Percentiles rank a stretch among this genome's conserved stretches.
Conservation (phyloP, 2,113 vertebrate species). For the Epinephelus moara region DNA sequence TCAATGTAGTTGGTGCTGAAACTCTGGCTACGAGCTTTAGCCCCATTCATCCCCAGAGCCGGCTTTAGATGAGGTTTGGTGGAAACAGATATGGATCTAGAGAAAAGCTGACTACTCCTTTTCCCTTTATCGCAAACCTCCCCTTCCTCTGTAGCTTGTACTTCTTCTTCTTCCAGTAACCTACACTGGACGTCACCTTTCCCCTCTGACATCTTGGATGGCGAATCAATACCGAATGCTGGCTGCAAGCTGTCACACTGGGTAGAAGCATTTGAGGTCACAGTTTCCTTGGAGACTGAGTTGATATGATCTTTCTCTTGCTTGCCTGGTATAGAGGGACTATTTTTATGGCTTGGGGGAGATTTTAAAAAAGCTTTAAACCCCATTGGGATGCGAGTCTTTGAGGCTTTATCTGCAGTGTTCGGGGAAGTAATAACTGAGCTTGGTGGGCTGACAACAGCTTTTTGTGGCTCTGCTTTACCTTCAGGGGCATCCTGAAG, state of each 20-base stretch:
- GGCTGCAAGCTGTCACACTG: constrained; percentile 60
- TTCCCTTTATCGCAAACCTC: constrained; percentile 75
- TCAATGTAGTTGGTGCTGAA: constrained; percentile 90
- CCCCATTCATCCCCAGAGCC: constrained; percentile 94
- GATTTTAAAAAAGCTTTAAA: constrained; percentile 90
- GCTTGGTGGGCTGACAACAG: constrained; percentile 65
- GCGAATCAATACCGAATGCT: constrained; percentile 44
- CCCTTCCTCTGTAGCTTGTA: constrained; percentile 62
- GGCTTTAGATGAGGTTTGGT: constrained; percentile 91
- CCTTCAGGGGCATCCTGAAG: constrained; percentile 72
- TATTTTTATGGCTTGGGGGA: constrained; percentile 87
- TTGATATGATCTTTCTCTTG: constrained; percentile 94
- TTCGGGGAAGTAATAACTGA: constrained; percentile 68
- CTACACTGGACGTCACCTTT: constrained; percentile 70
- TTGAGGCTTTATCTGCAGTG: constrained; percentile 84
- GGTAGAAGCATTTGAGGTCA: constrained; percentile 66
- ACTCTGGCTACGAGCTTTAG: constrained; percentile 95
- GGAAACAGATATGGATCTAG: constrained; percentile 88
- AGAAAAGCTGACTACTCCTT: constrained; percentile 84
- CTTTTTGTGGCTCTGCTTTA: constrained; percentile 74
- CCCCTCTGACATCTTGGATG: constrained; percentile 59
- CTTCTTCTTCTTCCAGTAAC: constrained; percentile 53
- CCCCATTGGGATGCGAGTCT: constrained; percentile 88
- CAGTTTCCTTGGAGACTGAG: constrained; percentile 87
- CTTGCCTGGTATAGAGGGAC: constrained; percentile 88